Evolutionary conservation across 2,888 invertebrate species (phyloP).

Genomic region (Margaritifera margaritifera): DNA sequence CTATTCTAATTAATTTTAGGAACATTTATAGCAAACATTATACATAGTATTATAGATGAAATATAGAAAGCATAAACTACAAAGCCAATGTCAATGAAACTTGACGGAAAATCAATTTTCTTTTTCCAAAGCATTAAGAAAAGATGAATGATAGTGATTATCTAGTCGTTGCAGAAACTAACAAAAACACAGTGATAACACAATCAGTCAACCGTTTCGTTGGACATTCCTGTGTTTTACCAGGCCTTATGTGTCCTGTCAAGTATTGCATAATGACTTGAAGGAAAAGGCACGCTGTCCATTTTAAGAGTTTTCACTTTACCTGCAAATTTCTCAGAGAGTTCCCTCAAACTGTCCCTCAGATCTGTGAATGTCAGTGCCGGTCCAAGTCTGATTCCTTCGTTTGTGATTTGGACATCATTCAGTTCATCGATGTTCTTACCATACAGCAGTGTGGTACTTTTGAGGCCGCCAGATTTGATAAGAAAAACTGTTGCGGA

Average conservation of each 20-base stretch:
- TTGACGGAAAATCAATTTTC: too few relatives aligned
- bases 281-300: too few relatives aligned
- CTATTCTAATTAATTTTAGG: too few relatives aligned
- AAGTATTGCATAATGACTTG: too few relatives aligned
- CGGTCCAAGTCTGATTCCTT: constrained; percentile 84
- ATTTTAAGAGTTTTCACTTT: neutral
- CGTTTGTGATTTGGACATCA: constrained; percentile 74
- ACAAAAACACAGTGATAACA: too few relatives aligned
- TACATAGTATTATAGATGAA: constrained; percentile 38
- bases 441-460: constrained; percentile 81
- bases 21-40: too few relatives aligned
- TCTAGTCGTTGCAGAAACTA: too few relatives aligned
- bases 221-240: constrained; percentile 72
- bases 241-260: constrained; percentile 71
- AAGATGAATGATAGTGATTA: too few relatives aligned
- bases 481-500: constrained; percentile 81
- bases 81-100: too few relatives aligned
- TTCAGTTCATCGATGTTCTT: constrained; percentile 80
- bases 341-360: constrained; percentile 76
- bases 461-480: constrained; percentile 87
- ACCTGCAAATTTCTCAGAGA: constrained; percentile 5
- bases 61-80: too few relatives aligned
- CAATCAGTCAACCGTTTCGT: too few relatives aligned
- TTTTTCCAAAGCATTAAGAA: too few relatives aligned
- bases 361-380: constrained; percentile 79